Conservation (phyloP, 2,888 invertebrate species). For the Caenorhabditis becei region DNA sequence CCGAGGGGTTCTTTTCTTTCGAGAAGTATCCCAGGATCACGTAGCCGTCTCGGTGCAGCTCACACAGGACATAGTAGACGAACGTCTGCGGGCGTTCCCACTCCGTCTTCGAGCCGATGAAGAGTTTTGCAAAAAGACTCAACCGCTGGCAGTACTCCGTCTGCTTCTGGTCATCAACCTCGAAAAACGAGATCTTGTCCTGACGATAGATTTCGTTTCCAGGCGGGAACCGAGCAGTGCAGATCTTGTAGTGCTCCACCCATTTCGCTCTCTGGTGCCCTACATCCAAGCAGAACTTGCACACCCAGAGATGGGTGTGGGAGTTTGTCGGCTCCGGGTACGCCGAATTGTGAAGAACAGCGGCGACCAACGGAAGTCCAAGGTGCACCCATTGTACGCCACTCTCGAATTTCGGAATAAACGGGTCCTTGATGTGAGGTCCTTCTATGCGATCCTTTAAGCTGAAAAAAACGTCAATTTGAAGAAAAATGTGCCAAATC, state of each 20-base stretch:
- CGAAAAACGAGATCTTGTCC: slow-evolving; percentile 89
- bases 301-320: slow-evolving; percentile 67
- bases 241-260: slow-evolving; percentile 86
- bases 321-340: too few species aligned
- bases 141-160: slow-evolving; percentile 94
- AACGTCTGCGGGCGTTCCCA: slow-evolving; percentile 89
- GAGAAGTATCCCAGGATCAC: slow-evolving; percentile 99
- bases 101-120: slow-evolving; percentile 97
- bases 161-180: slow-evolving; percentile 92
- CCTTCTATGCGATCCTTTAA: too few species aligned
- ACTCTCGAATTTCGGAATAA: too few species aligned
- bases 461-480: too few species aligned
- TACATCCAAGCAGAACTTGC: slow-evolving; percentile 71
- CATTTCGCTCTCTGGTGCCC: slow-evolving; percentile 14
- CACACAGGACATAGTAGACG: slow-evolving; percentile 98
- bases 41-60: slow-evolving; percentile 88
- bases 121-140: slow-evolving; percentile 96
- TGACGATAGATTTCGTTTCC: slow-evolving; percentile 98
- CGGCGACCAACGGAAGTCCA: too few species aligned
- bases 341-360: too few species aligned
- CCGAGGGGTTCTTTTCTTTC: slow-evolving; percentile 96
- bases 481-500: too few species aligned
- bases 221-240: slow-evolving; percentile 91
- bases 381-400: too few species aligned
- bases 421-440: too few species aligned